Percentiles rank a stretch among this genome's conserved stretches.
Conservation (phyloP, 1,140 invertebrate genomes). For the Telenomus remus region DNA sequence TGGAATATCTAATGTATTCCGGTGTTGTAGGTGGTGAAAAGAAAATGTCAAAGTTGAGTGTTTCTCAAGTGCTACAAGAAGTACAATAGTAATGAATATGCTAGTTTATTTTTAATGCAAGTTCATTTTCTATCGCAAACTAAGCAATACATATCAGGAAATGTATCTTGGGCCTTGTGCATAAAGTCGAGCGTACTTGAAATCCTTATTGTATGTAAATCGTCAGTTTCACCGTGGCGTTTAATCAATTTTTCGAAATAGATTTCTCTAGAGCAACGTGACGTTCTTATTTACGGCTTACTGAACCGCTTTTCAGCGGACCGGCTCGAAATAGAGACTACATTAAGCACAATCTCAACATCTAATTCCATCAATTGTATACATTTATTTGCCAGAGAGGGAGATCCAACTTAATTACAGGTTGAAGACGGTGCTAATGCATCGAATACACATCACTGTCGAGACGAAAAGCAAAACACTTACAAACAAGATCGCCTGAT, state of each 20-base stretch:
- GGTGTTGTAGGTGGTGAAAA: constrained; percentile 36
- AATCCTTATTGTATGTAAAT: constrained; percentile 40
- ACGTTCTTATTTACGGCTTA: constrained; percentile 13
- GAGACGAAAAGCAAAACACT: constrained; percentile 10
- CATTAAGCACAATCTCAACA: not conserved
- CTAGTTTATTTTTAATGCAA: constrained; percentile 23
- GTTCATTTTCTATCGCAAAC: constrained; percentile 32
- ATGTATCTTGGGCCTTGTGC: constrained; percentile 19
- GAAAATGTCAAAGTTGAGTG: constrained; percentile 47
- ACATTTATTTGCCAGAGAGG: not conserved
- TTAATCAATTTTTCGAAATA: constrained; percentile 41
- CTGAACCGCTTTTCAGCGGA: constrained; percentile 8
- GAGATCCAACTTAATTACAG: not conserved
- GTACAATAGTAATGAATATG: constrained; percentile 45
- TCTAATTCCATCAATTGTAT: not conserved
- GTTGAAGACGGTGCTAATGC: not conserved
- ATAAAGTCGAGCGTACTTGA: constrained; percentile 22
- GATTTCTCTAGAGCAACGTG: constrained; percentile 1
- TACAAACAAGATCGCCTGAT: constrained; percentile 13
- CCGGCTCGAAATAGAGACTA: not conserved
- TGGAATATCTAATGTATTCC: constrained; percentile 28
- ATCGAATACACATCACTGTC: constrained; percentile 4
- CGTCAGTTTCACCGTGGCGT: not conserved
- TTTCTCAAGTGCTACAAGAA: constrained; percentile 36
- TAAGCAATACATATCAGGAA: constrained; percentile 17